Percentiles rank a stretch among this genome's conserved stretches.
Evolutionary conservation across 2,113 vertebrate genomes (phyloP).

Genomic region (Terrapene triunguis): DNA sequence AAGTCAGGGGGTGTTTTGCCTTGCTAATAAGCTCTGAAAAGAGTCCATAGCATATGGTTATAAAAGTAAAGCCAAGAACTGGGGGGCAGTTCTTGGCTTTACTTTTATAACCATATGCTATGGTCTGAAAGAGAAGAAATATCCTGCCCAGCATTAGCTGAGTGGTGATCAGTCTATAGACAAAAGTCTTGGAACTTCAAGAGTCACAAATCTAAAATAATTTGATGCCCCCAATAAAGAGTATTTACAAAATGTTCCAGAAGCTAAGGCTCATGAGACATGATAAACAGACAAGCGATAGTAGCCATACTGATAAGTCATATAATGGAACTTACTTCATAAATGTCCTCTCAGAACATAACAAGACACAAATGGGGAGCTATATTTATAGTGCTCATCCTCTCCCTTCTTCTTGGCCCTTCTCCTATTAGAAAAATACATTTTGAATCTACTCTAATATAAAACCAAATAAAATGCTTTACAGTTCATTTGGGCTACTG

Average conservation of each 20-base stretch:
- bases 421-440: too few relatives aligned
- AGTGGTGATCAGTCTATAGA: not conserved
- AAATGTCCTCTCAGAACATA: too few relatives aligned
- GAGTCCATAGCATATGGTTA: not conserved
- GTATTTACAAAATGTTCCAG: not conserved
- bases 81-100: too few relatives aligned
- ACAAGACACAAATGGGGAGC: too few relatives aligned
- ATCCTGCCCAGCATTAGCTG: accelerated
- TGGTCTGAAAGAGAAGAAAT: not conserved
- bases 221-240: not conserved
- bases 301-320: too few relatives aligned
- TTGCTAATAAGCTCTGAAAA: not conserved
- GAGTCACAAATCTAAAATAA: not conserved
- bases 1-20: not conserved
- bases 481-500: too few relatives aligned
- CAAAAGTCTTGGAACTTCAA: accelerated
- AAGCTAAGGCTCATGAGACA: not conserved
- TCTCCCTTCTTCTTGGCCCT: too few relatives aligned
- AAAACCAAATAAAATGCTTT: too few relatives aligned
- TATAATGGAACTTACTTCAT: too few relatives aligned
- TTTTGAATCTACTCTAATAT: too few relatives aligned
- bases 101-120: too few relatives aligned
- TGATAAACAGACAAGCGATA: not conserved
- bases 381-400: too few relatives aligned
- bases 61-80: not conserved